phyloP scores from a whole-genome alignment of 2,888 invertebrate species.

The Cordilura impudica region DNA sequence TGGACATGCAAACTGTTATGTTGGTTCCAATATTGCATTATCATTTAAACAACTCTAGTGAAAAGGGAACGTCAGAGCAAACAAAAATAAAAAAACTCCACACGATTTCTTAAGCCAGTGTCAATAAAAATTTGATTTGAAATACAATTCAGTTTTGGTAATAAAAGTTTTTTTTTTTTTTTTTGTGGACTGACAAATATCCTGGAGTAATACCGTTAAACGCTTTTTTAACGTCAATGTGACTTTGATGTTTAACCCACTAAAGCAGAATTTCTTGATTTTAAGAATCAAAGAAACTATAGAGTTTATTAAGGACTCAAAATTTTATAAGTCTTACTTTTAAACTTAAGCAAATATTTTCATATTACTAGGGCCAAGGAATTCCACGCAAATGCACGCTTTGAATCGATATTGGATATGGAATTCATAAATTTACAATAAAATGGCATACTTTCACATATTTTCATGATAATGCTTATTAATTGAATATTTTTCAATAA shows the following conservation, averaged over 20 bases:
- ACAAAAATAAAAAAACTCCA: constrained; percentile 27
- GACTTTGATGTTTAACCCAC: constrained; percentile 26
- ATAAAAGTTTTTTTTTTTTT: constrained; percentile 52
- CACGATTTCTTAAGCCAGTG: constrained; percentile 46
- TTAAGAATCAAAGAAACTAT: too few relatives aligned
- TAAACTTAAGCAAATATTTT: too few relatives aligned
- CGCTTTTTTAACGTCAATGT: constrained; percentile 20
- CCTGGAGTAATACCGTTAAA: constrained; percentile 24
- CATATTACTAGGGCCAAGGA: too few relatives aligned
- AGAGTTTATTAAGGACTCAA: too few relatives aligned
- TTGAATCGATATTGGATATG: too few relatives aligned
- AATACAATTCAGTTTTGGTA: constrained; percentile 63
- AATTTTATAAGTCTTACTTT: too few relatives aligned
- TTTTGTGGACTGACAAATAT: constrained; percentile 10
- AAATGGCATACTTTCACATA: too few relatives aligned
- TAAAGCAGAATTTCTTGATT: too few relatives aligned
- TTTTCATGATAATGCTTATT: too few relatives aligned
- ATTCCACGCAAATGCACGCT: too few relatives aligned
- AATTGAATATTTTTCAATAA: too few relatives aligned
- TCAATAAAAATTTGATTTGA: constrained; percentile 63
- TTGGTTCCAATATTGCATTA: constrained; percentile 11
- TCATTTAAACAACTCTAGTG: neutral
- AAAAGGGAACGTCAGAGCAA: constrained; percentile 11
- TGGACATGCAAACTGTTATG: constrained; percentile 48
- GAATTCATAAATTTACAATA: too few relatives aligned